Base-by-base conservation (phyloP, 2,797 vertebrate genomes). In the Zalophus californianus region DNA sequence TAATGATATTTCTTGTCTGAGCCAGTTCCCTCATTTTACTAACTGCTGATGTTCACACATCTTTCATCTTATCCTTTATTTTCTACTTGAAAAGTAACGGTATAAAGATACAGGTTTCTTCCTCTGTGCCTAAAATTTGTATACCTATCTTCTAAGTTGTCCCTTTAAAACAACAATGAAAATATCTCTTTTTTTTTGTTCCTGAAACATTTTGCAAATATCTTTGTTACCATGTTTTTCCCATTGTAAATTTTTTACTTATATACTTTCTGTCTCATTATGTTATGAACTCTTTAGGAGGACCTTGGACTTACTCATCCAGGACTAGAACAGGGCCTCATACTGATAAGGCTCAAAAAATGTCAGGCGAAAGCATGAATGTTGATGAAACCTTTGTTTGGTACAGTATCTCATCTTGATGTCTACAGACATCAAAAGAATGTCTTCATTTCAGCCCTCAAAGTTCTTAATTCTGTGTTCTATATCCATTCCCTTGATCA, bases 41-140 rank as follows among this genome's bases (percentile, higher is more conserved):
- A 91, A 62, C 21, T 60, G 32, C 21, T 38, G 29, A 66, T 83
- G 23, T 90, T 73, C 9, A 68, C 56, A 32, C 18, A 35, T 86
- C 32, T 93, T 62, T 94, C 64, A 56, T 94, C 52, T 50, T 29
- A 70, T 62, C 66, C 50, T 62, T 84, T 86, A 79, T 84, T 96
- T 96, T 84, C 60, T 90, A 3, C 56, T 96, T 85, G 86, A 91
- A 91, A 80, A 84, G 7, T 70, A 92, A 89, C 70, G 3, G 70
- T 87, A 35, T 77, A 23, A 86, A 70, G 29, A 95, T 41, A 44
- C 2, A 85, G 9, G 5, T 52, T 95, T 13, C 20, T 92, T 78
- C 56, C 38, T 90, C 38, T 90, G 7, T 73, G n/a, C 72, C 85
- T 16, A 88, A 70, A 89, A 83, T 96, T 75, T 92, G 18, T 78